Conservation (phyloP, 2,888 invertebrate genomes). For the Craniophora ligustri region DNA sequence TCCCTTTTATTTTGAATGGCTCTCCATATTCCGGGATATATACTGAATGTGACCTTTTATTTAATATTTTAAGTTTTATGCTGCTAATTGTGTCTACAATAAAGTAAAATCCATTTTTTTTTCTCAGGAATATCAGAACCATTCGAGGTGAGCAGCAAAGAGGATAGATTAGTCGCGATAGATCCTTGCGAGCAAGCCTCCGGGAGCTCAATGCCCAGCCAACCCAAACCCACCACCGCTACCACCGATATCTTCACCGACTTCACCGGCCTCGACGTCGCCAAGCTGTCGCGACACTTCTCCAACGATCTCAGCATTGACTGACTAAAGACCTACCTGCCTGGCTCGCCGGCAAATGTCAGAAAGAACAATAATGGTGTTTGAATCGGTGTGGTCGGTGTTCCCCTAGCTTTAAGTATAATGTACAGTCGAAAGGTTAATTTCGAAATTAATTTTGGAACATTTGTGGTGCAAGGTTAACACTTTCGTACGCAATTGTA, state of each 20-base stretch:
- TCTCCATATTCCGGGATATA: too few relatives aligned
- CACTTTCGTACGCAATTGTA: conserved; percentile 16
- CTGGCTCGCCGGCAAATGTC: conserved; percentile 75
- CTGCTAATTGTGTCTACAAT: too few relatives aligned
- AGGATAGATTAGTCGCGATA: conserved; percentile 70
- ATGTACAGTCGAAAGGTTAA: conserved; percentile 22
- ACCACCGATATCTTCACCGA: conserved; percentile 82
- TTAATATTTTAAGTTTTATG: too few relatives aligned
- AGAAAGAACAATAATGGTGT: conserved; percentile 58
- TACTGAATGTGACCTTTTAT: too few relatives aligned
- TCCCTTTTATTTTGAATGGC: too few relatives aligned
- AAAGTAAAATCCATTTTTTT: conserved; percentile 1
- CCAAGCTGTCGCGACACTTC: conserved; percentile 83
- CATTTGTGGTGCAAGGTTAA: neutral
- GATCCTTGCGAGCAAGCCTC: conserved; percentile 70
- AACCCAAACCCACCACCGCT: conserved; percentile 67
- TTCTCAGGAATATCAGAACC: conserved; percentile 82
- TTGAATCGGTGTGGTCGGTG: conserved; percentile 23
- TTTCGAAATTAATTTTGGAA: neutral
- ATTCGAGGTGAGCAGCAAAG: conserved; percentile 83
- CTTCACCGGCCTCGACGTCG: conserved; percentile 83
- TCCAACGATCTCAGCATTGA: conserved; percentile 85
- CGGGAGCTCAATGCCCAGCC: conserved; percentile 63
- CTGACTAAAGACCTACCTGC: conserved; percentile 85
- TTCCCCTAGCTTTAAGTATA: conserved; percentile 44